Percentiles rank a stretch among this genome's conserved stretches.
Conservation (phyloP, 2,113 vertebrate genomes). For the Stercorarius parasiticus region DNA sequence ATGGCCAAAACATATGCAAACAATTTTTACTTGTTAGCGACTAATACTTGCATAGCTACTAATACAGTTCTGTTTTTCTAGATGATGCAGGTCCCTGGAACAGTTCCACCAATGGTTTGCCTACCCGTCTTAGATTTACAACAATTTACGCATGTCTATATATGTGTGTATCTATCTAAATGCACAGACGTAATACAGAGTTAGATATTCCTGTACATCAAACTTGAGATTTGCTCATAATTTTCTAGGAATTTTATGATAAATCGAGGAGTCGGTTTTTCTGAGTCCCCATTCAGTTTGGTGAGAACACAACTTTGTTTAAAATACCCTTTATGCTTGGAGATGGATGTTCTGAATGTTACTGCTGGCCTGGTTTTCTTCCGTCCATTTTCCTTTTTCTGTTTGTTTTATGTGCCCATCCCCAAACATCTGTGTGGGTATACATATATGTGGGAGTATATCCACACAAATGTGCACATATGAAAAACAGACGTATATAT, state of each 20-base stretch:
- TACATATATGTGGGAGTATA: not conserved
- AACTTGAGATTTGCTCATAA: not conserved
- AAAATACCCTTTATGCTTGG: not conserved
- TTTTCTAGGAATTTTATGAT: not conserved
- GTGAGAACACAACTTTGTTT: not conserved
- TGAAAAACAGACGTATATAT: rapidly evolving
- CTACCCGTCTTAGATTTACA: not conserved
- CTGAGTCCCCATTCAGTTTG: not conserved
- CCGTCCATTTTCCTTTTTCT: not conserved
- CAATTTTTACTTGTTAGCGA: not conserved
- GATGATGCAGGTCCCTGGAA: not conserved
- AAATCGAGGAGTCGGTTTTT: not conserved
- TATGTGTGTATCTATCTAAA: not conserved
- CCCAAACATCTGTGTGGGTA: too few species aligned
- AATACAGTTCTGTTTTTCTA: not conserved
- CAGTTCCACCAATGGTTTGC: not conserved
- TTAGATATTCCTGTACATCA: not conserved
- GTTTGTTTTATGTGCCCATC: not conserved
- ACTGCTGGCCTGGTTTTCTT: not conserved
- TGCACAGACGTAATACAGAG: not conserved
- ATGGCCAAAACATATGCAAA: not conserved
- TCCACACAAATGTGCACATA: not conserved
- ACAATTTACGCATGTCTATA: not conserved
- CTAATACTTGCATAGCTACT: not conserved
- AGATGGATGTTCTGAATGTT: not conserved